These are phyloP conservation scores for Lacerta bilineata DNA, from an alignment of 2,797 vertebrate species.

Conservation along the genomic window DNA sequence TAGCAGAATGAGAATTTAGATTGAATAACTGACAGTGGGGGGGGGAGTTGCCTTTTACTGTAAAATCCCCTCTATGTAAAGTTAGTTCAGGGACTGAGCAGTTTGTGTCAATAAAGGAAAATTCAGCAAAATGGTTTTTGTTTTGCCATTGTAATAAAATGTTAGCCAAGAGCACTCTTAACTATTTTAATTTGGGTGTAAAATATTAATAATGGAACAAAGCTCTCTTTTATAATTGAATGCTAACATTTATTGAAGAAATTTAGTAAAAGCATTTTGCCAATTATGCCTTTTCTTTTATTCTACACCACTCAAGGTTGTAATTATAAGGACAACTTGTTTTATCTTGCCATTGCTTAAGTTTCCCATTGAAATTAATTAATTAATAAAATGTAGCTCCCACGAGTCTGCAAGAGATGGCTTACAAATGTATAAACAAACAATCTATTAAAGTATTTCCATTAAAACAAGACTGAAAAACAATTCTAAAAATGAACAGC, in stretches of 20 bases:
- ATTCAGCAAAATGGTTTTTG: not conserved
- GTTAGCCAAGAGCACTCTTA: not conserved
- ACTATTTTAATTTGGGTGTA: slow-evolving; percentile 10
- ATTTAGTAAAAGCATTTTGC: not conserved
- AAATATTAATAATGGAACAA: slow-evolving; percentile 8
- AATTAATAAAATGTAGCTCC: not conserved
- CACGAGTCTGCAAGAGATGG: not conserved
- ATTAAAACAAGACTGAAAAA: no score
- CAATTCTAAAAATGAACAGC: no score
- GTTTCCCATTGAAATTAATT: not conserved
- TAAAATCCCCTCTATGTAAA: slow-evolving; percentile 2
- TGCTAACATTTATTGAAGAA: slow-evolving; percentile 7
- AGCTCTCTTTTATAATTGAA: slow-evolving; percentile 20
- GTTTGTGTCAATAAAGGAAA: not conserved
- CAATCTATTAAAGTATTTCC: not conserved
- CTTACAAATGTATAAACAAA: no score
- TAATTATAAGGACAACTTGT: not conserved
- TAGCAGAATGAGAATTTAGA: slow-evolving; percentile 2
- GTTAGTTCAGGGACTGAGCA: slow-evolving; percentile 5
- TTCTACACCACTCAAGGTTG: not conserved
- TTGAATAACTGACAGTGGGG: not conserved
- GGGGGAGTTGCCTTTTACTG: slow-evolving; percentile 9
- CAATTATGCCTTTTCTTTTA: not conserved
- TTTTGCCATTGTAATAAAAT: not conserved
- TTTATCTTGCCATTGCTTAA: not conserved